Conservation (phyloP, 2,113 vertebrate genomes). For the Sylvia atricapilla region DNA sequence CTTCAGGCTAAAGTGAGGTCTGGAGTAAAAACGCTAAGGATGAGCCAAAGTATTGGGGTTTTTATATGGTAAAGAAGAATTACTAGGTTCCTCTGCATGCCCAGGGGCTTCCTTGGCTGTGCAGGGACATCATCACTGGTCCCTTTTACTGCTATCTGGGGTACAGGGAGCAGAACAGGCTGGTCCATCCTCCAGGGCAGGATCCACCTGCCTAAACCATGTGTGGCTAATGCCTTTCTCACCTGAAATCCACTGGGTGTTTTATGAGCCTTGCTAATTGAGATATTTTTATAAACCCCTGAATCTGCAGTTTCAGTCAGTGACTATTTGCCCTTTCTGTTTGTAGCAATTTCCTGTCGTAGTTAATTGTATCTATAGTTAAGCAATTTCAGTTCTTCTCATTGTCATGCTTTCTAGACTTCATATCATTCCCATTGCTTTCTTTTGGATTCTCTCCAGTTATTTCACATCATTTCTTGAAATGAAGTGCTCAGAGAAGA, state of each 20-base stretch:
- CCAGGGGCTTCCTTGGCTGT: background rate
- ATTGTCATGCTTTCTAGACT: background rate
- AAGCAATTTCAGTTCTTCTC: background rate
- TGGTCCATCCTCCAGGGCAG: background rate
- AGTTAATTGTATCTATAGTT: background rate
- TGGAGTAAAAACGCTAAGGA: accelerated
- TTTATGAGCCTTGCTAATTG: background rate
- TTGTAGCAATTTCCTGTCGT: background rate
- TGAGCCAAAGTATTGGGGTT: background rate
- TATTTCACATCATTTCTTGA: background rate
- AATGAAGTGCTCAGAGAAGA: background rate
- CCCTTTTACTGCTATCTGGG: background rate
- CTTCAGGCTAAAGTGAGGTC: background rate
- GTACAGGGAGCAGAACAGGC: background rate
- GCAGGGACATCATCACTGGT: background rate
- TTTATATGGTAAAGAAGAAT: background rate
- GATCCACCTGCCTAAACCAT: background rate
- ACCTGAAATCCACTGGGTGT: background rate
- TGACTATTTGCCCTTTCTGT: background rate
- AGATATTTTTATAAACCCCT: background rate
- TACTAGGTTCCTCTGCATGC: background rate
- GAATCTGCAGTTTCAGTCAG: background rate
- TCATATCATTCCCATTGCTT: background rate
- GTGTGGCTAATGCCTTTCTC: background rate
- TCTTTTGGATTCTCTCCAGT: background rate